Conservation (phyloP, 1,140 invertebrate species). For the Drosophila gunungcola region DNA sequence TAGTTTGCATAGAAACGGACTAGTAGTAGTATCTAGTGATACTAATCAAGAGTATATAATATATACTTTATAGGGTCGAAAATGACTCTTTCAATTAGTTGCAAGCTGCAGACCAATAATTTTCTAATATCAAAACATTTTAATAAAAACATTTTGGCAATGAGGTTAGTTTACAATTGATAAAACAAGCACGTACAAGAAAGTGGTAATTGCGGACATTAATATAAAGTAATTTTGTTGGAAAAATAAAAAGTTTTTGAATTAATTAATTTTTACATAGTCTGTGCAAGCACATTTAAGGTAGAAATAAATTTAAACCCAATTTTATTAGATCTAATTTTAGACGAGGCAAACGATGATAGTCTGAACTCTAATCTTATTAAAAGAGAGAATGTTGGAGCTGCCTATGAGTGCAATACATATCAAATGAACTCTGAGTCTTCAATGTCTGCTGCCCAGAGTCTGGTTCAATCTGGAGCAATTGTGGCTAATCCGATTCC, state of each 20-base stretch:
- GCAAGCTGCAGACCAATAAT: too few relatives aligned
- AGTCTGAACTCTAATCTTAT: slow-evolving; percentile 91
- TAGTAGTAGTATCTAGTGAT: too few relatives aligned
- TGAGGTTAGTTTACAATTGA: too few relatives aligned
- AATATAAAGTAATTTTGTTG: too few relatives aligned
- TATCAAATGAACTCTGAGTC: slow-evolving; percentile 90
- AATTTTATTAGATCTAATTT: slow-evolving; percentile 91
- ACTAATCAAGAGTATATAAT: too few relatives aligned
- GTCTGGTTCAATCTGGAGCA: slow-evolving; percentile 81
- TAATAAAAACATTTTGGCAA: too few relatives aligned
- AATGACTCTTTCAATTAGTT: too few relatives aligned
- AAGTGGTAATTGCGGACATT: too few relatives aligned
- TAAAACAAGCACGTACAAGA: too few relatives aligned
- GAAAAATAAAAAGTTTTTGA: not conserved
- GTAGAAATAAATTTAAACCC: not conserved
- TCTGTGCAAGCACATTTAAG: not conserved
- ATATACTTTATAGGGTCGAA: too few relatives aligned
- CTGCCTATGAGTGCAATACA: slow-evolving; percentile 95
- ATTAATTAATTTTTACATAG: not conserved
- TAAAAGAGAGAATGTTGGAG: slow-evolving; percentile 93
- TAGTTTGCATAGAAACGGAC: too few relatives aligned
- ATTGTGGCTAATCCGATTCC: slow-evolving; percentile 78
- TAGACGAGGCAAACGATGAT: slow-evolving; percentile 93
- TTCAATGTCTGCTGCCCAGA: slow-evolving; percentile 44
- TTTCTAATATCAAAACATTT: too few relatives aligned